phyloP scores from a whole-genome alignment of 2,888 invertebrate species.

The Syritta pipiens region DNA sequence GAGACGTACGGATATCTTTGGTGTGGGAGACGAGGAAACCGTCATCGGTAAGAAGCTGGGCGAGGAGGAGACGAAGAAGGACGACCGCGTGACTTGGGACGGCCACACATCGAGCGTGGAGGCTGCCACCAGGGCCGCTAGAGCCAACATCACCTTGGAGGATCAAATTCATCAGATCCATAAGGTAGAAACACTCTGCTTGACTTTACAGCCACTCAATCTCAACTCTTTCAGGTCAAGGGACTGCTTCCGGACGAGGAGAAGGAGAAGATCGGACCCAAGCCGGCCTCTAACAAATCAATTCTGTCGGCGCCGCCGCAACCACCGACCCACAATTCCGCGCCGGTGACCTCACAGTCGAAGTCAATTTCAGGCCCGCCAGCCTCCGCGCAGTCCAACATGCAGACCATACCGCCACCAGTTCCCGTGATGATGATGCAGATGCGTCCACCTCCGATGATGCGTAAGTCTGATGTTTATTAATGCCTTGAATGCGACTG shows the following conservation, averaged over 20 bases:
- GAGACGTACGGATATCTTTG: slow-evolving; percentile 99
- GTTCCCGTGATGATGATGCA: slow-evolving; percentile 79
- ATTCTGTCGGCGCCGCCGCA: slow-evolving; percentile 77
- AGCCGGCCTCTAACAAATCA: slow-evolving; percentile 82
- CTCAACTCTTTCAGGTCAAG: slow-evolving; percentile 81
- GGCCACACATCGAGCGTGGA: slow-evolving; percentile 98
- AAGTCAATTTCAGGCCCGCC: slow-evolving; percentile 73
- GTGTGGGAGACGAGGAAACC: slow-evolving; percentile 98
- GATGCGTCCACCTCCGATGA: slow-evolving; percentile 78
- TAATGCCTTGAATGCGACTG: not conserved
- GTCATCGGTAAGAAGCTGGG: slow-evolving; percentile 99
- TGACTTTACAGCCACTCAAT: not conserved
- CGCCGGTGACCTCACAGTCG: slow-evolving; percentile 63
- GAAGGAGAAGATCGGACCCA: slow-evolving; percentile 97
- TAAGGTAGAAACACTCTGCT: slow-evolving; percentile 81
- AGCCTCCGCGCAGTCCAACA: slow-evolving; percentile 69
- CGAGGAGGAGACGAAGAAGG: slow-evolving; percentile 90
- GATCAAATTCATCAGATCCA: slow-evolving; percentile 99
- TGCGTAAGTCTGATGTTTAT: slow-evolving; percentile 74
- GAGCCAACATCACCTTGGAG: slow-evolving; percentile 96
- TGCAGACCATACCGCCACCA: slow-evolving; percentile 75
- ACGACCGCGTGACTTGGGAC: slow-evolving; percentile 98
- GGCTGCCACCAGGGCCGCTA: slow-evolving; percentile 94
- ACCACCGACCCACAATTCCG: slow-evolving; percentile 72
- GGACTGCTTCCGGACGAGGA: slow-evolving; percentile 96